Percentiles rank a stretch among this genome's conserved stretches.
Conservation (phyloP, 2,797 vertebrate genomes). For the Rallus crepitans region DNA sequence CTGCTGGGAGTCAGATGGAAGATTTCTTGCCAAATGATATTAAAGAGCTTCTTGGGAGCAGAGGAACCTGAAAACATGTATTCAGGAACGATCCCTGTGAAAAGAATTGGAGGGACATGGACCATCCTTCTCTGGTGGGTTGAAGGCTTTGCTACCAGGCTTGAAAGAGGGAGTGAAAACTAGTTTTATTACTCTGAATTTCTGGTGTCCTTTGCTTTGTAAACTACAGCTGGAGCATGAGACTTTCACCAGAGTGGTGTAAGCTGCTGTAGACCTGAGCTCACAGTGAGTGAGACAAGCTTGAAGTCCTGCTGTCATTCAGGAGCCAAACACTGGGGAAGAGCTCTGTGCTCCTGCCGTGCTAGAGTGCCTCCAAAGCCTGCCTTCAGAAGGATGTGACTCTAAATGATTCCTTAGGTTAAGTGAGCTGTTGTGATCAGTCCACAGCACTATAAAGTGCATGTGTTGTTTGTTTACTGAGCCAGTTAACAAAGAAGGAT, state of each 20-base stretch:
- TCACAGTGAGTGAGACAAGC: not conserved
- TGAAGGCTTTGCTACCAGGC: not conserved
- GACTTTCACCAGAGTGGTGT: not conserved
- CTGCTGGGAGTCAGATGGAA: not conserved
- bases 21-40: not conserved
- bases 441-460: not conserved
- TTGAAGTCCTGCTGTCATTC: not conserved
- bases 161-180: not conserved
- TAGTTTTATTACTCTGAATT: not conserved
- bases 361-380: not conserved
- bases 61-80: not conserved
- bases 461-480: not conserved
- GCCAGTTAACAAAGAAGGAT: not conserved
- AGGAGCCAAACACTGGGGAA: not conserved
- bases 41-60: not conserved
- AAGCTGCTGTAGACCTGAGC: not conserved
- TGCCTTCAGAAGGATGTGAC: not conserved
- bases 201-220: not conserved
- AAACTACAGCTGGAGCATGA: not conserved
- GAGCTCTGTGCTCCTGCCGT: not conserved
- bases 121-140: not conserved
- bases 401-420: not conserved
- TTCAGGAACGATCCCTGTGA: accelerated
- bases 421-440: not conserved
- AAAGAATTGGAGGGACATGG: not conserved